Evolutionary conservation across 2,113 vertebrate species (phyloP).

Genomic region (Xiphophorus hellerii): DNA sequence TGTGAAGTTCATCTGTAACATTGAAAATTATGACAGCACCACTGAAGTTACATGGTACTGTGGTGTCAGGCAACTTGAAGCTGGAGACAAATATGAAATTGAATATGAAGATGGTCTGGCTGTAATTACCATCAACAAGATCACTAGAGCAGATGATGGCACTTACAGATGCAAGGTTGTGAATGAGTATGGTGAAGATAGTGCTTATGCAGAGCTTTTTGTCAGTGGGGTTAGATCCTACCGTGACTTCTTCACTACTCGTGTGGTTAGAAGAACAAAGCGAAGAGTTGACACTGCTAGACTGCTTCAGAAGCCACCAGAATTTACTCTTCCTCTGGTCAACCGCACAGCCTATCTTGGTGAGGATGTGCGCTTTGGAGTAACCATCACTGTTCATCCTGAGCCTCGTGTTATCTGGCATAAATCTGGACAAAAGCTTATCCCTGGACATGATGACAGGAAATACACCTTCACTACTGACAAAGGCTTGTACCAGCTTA

Average conservation of each 20-base stretch:
- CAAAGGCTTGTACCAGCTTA: slow-evolving; percentile 94
- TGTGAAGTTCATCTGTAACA: slow-evolving; percentile 89
- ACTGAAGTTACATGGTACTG: slow-evolving; percentile 98
- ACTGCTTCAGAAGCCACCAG: slow-evolving; percentile 93
- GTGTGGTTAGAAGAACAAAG: slow-evolving; percentile 91
- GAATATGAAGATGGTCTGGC: slow-evolving; percentile 94
- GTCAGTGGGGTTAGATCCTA: slow-evolving; percentile 89
- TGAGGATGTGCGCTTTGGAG: slow-evolving; percentile 91
- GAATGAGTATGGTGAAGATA: slow-evolving; percentile 97
- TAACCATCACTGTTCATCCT: slow-evolving; percentile 97
- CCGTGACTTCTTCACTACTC: slow-evolving; percentile 88
- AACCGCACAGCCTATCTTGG: slow-evolving; percentile 91
- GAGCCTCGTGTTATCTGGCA: slow-evolving; percentile 96
- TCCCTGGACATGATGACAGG: slow-evolving; percentile 89
- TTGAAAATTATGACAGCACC: slow-evolving; percentile 95
- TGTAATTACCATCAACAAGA: slow-evolving; percentile 88
- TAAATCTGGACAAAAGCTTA: slow-evolving; percentile 96
- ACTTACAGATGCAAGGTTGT: slow-evolving; percentile 96
- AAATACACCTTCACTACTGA: slow-evolving; percentile 95
- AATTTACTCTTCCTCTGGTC: slow-evolving; percentile 95
- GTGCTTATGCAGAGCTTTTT: slow-evolving; percentile 93
- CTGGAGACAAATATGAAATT: slow-evolving; percentile 90
- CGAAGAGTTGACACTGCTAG: slow-evolving; percentile 92
- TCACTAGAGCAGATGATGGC: slow-evolving; percentile 91
- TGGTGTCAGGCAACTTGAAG: slow-evolving; percentile 94